A percentile compares a stretch with the other conserved stretches of the same genome.
phyloP scores from a whole-genome alignment of 2,888 invertebrate genomes.

The Calameuta filiformis region DNA sequence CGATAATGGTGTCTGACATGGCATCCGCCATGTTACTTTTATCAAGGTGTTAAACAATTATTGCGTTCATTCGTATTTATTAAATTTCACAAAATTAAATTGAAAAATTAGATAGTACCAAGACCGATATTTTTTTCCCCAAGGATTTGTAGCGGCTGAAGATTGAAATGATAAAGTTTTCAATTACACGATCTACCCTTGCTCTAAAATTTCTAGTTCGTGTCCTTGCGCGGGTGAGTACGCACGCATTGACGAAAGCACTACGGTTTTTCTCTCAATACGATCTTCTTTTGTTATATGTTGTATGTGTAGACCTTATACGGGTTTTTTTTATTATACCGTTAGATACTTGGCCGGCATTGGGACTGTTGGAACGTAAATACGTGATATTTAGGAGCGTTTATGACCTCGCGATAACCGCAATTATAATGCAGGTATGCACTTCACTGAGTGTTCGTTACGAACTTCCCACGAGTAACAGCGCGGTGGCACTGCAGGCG shows the following conservation, averaged over 20 bases:
- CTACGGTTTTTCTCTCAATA: background rate
- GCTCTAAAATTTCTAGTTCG: background rate
- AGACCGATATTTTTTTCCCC: background rate
- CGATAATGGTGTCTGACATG: background rate
- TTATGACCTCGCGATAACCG: conserved; percentile 10
- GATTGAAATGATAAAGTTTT: background rate
- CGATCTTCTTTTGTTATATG: background rate
- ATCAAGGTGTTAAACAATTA: background rate
- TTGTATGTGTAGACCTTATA: background rate
- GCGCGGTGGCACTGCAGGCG: background rate
- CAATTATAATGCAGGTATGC: conserved; percentile 6
- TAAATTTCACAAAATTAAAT: background rate
- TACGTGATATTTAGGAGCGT: conserved; percentile 1
- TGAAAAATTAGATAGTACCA: background rate
- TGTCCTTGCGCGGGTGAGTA: background rate
- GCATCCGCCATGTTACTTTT: background rate
- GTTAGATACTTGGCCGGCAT: background rate
- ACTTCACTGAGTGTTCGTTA: background rate
- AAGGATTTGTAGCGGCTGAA: background rate
- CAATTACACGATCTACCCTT: background rate
- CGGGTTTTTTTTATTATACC: background rate
- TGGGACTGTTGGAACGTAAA: background rate
- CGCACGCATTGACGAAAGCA: background rate
- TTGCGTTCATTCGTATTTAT: background rate
- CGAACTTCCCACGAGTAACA: background rate